Conservation (phyloP, 2,113 vertebrate genomes). For the Cheirogaleus medius region DNA sequence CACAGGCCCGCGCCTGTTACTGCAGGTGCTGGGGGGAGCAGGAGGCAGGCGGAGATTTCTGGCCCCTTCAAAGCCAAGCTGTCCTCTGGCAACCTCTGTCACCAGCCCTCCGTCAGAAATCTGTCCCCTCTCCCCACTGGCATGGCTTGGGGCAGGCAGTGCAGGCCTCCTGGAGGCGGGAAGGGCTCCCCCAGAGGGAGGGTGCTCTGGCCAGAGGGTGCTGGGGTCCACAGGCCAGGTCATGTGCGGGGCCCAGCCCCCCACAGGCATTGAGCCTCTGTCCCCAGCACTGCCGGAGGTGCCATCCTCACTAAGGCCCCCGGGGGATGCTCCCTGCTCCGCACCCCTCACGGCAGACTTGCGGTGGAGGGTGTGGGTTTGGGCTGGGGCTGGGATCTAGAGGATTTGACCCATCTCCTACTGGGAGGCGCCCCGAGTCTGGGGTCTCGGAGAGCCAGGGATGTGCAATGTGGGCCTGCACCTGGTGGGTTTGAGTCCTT, state of each 20-base stretch:
- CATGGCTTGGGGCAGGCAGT: accelerated
- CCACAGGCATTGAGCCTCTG: not conserved
- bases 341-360: not conserved
- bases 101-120: not conserved
- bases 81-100: not conserved
- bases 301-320: not conserved
- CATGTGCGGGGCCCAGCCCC: not conserved
- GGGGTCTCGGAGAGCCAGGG: not conserved
- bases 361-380: not conserved
- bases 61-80: not conserved
- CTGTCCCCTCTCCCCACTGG: not conserved
- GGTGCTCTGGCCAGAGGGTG: not conserved
- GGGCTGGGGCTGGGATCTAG: not conserved
- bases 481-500: not conserved
- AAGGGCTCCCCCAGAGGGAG: not conserved
- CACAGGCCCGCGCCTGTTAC: not conserved
- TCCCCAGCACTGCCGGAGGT: too few relatives aligned
- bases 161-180: not conserved
- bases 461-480: not conserved
- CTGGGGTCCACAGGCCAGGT: not conserved
- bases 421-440: not conserved
- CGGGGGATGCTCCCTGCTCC: accelerated
- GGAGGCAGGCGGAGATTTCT: too few relatives aligned
- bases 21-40: not conserved
- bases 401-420: not conserved